Base-by-base conservation (phyloP, 2,888 invertebrate species). In the Tigriopus californicus region DNA sequence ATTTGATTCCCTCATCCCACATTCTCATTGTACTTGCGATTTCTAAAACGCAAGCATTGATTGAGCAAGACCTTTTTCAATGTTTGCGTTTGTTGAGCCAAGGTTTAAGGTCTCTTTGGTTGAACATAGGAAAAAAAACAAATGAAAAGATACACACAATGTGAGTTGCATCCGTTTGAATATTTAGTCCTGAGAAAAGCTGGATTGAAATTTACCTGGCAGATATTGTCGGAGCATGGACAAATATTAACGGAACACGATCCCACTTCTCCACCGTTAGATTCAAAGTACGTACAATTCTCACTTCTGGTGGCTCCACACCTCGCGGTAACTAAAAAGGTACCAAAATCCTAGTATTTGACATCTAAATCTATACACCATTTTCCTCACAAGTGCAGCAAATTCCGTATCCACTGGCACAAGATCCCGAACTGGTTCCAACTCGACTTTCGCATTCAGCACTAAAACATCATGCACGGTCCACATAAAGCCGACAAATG, bases 211-310 rank as follows among this genome's bases (percentile, higher is more conserved):
- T n/a, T 53, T 40, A 54, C 54, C 41, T 54, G 54, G 15, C 54
- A 54, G 5, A 54, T 40, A 13, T 18, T 40, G 2, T 54, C 41
- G 18, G 18, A 18, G 2, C 5, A 44, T 5, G 25, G 25, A 18
- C 54, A 54, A 54, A 54, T 54, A 2, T 40, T 54, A 2, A 41
- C 13, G 41, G 15, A 10, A 41, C 54, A 40, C 11, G 40, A 25
- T 4, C 40, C 54, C 41, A 18, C 12, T 54, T 41, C 54, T 11
- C 18, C 41, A 1, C 54, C 54, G 18, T 18, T 40, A 1, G 54
- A 54, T 4, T 54, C 54, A 22, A 54, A 54, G 18, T 54, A 54
- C 1, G 54, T 54, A 41, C 54, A 54, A 41, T 54, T 54, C n/a
- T 54, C 40, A 18, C 41, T 33, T 2, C 33, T 33, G 1, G 41